phyloP scores from a whole-genome alignment of 2,888 invertebrate species.

The Phyto melanocephala region DNA sequence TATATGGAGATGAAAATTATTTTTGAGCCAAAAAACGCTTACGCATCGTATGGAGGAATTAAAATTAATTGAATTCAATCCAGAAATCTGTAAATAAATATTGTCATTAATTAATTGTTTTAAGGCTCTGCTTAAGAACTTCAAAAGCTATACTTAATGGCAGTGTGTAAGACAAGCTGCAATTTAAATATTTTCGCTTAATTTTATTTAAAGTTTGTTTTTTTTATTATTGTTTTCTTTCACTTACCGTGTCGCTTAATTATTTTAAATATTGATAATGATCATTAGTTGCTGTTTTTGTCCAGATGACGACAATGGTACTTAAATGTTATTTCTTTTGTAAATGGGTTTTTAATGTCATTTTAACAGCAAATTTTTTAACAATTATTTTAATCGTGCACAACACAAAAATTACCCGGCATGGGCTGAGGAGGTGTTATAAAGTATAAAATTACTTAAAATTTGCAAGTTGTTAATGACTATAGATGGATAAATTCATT shows the following conservation, averaged over 20 bases:
- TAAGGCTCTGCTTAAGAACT: too few relatives aligned
- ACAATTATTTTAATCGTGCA: neutral
- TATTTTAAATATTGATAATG: neutral
- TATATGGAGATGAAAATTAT: too few relatives aligned
- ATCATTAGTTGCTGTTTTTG: neutral
- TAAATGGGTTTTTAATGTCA: slow-evolving; percentile 17
- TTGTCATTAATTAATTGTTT: too few relatives aligned
- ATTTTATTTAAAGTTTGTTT: neutral
- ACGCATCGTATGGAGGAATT: too few relatives aligned
- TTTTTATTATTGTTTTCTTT: neutral
- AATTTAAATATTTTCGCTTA: neutral
- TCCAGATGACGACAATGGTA: slow-evolving; percentile 1
- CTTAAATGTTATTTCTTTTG: neutral
- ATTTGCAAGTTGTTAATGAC: slow-evolving; percentile 8
- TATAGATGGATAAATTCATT: neutral
- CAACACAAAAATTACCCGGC: neutral
- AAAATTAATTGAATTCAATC: too few relatives aligned
- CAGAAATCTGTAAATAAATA: too few relatives aligned
- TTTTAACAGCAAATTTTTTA: neutral
- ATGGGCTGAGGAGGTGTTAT: neutral
- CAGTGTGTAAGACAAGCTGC: neutral
- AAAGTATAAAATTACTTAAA: slow-evolving; percentile 1
- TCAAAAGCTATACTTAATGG: neutral
- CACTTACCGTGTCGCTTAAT: neutral
- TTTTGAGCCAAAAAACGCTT: too few relatives aligned